phyloP scores from a whole-genome alignment of 2,797 vertebrate species.

The Enoplosus armatus region DNA sequence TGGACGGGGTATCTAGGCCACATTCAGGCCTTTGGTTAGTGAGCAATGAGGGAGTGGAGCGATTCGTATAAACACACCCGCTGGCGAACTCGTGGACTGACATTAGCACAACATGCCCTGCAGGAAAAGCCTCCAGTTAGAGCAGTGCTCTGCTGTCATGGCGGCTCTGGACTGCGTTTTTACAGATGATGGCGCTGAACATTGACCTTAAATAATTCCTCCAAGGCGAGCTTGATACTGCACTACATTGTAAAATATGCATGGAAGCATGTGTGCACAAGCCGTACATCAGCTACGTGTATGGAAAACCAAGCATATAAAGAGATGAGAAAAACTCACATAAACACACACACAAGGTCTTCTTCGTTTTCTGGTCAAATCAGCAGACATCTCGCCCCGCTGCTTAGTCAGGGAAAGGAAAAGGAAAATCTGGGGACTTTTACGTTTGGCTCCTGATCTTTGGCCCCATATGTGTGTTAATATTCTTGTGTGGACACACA shows the following conservation, averaged over 20 bases:
- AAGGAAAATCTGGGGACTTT: constrained; percentile 39
- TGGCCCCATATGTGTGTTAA: constrained; percentile 24
- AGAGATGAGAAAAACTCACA: not conserved
- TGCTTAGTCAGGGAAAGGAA: constrained; percentile 64
- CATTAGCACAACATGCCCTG: constrained; percentile 37
- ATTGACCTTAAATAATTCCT: constrained; percentile 29
- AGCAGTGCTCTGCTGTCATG: not conserved
- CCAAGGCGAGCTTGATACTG: not conserved
- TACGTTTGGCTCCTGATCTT: constrained; percentile 49
- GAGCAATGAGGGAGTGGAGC: not conserved
- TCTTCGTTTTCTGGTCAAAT: constrained; percentile 34
- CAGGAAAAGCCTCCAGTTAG: constrained; percentile 29
- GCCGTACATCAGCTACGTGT: not conserved
- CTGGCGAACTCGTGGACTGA: constrained; percentile 2
- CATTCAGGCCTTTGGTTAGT: not conserved
- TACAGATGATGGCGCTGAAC: constrained; percentile 20
- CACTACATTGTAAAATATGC: constrained; percentile 20
- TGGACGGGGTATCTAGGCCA: constrained; percentile 32
- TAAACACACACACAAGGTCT: constrained; percentile 12
- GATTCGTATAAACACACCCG: constrained; percentile 33
- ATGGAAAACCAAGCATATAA: not conserved
- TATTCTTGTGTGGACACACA: not conserved
- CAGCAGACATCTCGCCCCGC: constrained; percentile 38
- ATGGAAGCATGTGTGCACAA: constrained; percentile 8
- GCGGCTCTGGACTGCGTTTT: not conserved